Conservation (phyloP, 2,113 vertebrate species). For the Sylvilagus bachmani region DNA sequence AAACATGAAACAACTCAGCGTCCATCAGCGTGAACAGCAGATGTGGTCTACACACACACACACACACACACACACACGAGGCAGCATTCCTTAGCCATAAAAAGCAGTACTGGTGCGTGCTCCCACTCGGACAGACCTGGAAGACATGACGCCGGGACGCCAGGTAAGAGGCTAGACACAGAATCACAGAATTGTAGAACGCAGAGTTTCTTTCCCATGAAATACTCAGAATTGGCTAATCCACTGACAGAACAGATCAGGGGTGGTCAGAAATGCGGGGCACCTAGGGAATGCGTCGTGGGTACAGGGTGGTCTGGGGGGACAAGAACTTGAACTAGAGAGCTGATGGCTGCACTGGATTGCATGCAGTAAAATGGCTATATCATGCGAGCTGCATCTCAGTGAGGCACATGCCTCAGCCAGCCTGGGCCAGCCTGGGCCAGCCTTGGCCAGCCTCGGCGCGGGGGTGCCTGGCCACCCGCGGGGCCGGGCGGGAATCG, state of each 20-base stretch:
- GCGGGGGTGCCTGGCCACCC: not conserved
- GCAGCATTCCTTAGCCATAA: not conserved
- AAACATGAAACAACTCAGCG: not conserved
- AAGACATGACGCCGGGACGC: not conserved
- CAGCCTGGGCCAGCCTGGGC: too few relatives aligned
- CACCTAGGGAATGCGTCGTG: not conserved
- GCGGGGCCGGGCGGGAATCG: not conserved
- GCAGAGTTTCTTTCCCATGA: not conserved
- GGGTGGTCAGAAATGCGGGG: not conserved
- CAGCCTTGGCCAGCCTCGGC: too few relatives aligned
- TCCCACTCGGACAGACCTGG: not conserved
- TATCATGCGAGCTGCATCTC: not conserved
- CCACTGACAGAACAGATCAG: slow-evolving; percentile 6
- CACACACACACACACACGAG: too few relatives aligned
- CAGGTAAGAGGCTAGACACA: not conserved
- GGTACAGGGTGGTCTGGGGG: not conserved
- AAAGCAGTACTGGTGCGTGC: not conserved
- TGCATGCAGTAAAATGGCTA: not conserved
- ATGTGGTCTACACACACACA: too few relatives aligned
- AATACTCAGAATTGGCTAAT: slow-evolving; percentile 40
- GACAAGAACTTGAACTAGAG: slow-evolving; percentile 26
- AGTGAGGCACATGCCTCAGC: not conserved
- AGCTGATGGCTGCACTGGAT: not conserved
- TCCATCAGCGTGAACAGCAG: not conserved
- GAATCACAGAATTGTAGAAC: not conserved